Evolutionary conservation across 2,113 vertebrate species (phyloP), one percentile per base, ranked within the genome.

Genomic region (Saccopteryx leptura): DNA sequence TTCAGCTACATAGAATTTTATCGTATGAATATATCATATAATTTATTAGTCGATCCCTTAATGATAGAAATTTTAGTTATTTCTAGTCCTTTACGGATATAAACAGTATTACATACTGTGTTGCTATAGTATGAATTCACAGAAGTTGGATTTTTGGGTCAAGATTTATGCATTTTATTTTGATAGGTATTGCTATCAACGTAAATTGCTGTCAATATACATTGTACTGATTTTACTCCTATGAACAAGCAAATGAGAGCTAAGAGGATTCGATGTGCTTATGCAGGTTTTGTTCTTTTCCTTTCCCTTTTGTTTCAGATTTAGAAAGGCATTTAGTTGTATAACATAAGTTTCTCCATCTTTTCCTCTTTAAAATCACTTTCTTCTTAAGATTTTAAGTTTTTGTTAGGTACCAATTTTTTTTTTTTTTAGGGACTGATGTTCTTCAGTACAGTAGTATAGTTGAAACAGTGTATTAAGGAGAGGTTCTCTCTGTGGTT

Each of bases 161-260:
- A 93, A 85, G 52, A 1, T 88, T 90, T 93, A 85, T 58, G 60
- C 52, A 52, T 87, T 93, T 91, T 95, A 85, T 96, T 88, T 93
- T 88, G 58, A 85, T n/a, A 89, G 17, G 50, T 84, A 60, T 50
- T 82, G 14, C 23, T 95, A 39, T 39, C 39, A 39, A 39, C 39
- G 39, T 39, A 74, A 93, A 50, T 93, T 95, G 39, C 65, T 74
- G 52, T 94, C 48, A 83, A 7, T 82, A 21, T 72, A 87, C 87
- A 52, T 90, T 81, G 8, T 92, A 26, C 58, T 82, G 21, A 31
- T 79, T 90, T 89, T 80, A 80, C 6, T 50, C 12, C 12, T 87
- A 2, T 75, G 12, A 79, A 26, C 56, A 83, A 71, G 76, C 90
- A 72, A 17, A 72, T 61, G 83, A 86, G 54, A 75, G 46, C 39